Evolutionary conservation across 2,888 invertebrate genomes (phyloP), one percentile per base, ranked within the genome.

Genomic region (Abrostola tripartita): DNA sequence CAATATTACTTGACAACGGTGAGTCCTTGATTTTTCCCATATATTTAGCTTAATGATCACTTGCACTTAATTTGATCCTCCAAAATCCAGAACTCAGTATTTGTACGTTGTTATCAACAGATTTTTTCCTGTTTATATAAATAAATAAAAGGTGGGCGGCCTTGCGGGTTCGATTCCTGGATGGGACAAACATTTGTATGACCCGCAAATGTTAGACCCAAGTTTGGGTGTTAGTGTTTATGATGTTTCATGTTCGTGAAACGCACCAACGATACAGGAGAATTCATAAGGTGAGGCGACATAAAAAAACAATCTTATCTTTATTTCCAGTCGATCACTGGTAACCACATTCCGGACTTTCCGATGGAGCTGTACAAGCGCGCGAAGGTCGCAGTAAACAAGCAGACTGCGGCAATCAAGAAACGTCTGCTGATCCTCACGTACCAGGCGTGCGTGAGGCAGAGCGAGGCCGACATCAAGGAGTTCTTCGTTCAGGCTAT

Each of bases 401-500:
- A 82, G 65, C 91, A 91, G 78, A 93, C 93, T 0, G 82, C 74
- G 0, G 68, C 75, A 24, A 92, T 93, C 60, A 92, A 90, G 88
- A 88, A 53, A 72, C 91, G 82, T 85, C 95, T 93, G 40, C 86
- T 91, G 57, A 76, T 78, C 36, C 87, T 92, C n/a, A 87, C 89
- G 5, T 91, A 92, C 80, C 87, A 90, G 66, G 90, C 90, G 35
- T 89, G 88, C 65, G 91, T 93, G 71, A 79, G 89, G 0, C 92
- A 91, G 84, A 90, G 86, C 64, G 95, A 96, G 81, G 86, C 89
- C 0, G 97, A 97, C 65, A 95, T 97, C 7, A 87, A 90, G 54
- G 87, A 92, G 1, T 95, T 95, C 78, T 97, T 97, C 81, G 90
- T 95, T 8, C 86, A 92, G 76, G 96, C 96, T 65, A 94, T 97